Evolutionary conservation across 1,140 invertebrate genomes (phyloP).

Genomic region (Cryptotermes secundus): DNA sequence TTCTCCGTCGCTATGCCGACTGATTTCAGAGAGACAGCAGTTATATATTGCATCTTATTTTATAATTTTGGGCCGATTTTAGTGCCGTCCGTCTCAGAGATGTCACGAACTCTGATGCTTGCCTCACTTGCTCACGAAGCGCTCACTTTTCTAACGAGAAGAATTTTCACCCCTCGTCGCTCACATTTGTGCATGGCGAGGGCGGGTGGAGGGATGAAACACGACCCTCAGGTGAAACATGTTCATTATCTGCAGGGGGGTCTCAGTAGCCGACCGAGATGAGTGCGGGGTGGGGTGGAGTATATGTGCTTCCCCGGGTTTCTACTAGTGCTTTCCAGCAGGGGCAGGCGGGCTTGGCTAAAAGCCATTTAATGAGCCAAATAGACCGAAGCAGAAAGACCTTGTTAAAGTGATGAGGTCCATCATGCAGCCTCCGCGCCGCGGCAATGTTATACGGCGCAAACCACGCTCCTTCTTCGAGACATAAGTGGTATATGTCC

Average conservation of each 20-base stretch:
- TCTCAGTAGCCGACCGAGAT: not conserved
- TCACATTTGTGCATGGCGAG: not conserved
- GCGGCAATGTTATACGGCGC: not conserved
- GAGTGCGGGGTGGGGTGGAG: not conserved
- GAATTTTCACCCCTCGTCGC: not conserved
- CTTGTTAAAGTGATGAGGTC: constrained; percentile 30
- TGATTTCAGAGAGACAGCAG: too few species aligned
- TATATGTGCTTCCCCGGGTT: not conserved
- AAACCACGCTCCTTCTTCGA: not conserved
- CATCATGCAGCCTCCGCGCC: not conserved
- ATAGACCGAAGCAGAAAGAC: constrained; percentile 26
- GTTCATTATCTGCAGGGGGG: constrained; percentile 6
- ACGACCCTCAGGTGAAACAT: constrained; percentile 13
- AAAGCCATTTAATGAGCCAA: constrained; percentile 31
- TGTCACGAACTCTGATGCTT: too few species aligned
- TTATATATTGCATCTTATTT: too few species aligned
- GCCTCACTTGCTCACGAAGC: not conserved
- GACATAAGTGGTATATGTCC: not conserved
- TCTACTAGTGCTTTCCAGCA: not conserved
- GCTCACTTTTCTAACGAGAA: not conserved
- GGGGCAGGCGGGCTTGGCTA: constrained; percentile 9
- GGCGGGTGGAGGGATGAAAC: not conserved
- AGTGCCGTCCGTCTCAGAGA: too few species aligned
- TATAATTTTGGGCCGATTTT: too few species aligned
- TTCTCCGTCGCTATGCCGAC: too few species aligned